Evolutionary conservation across 2,113 vertebrate genomes (phyloP).

Genomic region (Bubalus kerabau): DNA sequence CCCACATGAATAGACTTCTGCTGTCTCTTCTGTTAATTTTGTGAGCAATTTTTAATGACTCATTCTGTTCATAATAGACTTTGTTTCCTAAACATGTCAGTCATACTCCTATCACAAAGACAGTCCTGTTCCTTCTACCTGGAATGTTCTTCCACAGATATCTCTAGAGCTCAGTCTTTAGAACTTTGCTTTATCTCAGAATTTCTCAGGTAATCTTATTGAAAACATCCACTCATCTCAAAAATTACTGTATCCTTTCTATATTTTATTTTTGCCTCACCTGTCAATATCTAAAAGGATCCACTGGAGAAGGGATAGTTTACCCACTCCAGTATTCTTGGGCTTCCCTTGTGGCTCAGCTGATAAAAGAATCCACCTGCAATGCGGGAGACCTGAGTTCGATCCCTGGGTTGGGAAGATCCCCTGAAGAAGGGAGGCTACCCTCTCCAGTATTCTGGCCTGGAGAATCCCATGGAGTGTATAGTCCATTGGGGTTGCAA

Average conservation of each 20-base stretch:
- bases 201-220: background rate
- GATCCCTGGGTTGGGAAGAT: background rate
- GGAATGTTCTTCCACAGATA: background rate
- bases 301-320: background rate
- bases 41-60: background rate
- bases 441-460: background rate
- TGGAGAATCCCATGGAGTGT: background rate
- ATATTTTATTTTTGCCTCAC: background rate
- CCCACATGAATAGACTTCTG: background rate
- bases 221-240: background rate
- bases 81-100: background rate
- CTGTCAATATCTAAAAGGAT: background rate
- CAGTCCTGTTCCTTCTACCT: background rate
- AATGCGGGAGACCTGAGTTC: background rate
- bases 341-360: background rate
- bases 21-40: background rate
- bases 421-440: background rate
- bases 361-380: background rate
- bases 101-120: background rate
- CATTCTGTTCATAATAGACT: background rate
- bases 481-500: background rate
- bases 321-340: background rate
- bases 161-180: background rate
- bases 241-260: background rate
- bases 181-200: background rate